A percentile compares a stretch with the other conserved stretches of the same genome.
Conservation (phyloP, 1,140 invertebrate genomes). For the Latrodectus geometricus region DNA sequence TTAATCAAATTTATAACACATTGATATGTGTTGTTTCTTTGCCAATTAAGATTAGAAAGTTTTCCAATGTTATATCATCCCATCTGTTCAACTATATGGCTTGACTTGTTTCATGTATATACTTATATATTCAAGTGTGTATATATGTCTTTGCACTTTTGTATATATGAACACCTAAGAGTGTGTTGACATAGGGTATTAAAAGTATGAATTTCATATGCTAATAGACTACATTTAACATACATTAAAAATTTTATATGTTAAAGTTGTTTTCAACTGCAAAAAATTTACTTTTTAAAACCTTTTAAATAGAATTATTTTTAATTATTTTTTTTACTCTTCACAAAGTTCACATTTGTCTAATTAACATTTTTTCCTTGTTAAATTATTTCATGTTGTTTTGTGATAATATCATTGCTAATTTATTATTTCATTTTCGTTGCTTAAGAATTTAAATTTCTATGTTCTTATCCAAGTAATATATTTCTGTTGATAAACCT, state of each 20-base stretch:
- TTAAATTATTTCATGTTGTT: no score
- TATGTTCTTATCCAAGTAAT: no score
- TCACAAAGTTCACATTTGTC: background rate
- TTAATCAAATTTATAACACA: slow-evolving; percentile 3
- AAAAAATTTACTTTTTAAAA: background rate
- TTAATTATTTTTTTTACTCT: background rate
- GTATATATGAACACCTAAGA: background rate
- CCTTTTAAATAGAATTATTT: background rate
- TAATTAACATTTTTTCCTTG: no score
- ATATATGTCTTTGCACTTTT: background rate
- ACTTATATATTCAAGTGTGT: background rate
- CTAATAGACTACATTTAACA: background rate
- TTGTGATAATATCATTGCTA: no score
- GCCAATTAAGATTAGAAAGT: slow-evolving; percentile 27
- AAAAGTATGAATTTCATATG: background rate
- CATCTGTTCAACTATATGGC: background rate
- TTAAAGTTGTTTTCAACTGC: background rate
- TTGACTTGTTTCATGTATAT: background rate
- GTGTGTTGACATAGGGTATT: background rate
- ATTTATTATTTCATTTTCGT: no score
- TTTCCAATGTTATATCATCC: slow-evolving; percentile 48
- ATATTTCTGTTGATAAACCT: no score
- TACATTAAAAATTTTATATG: background rate
- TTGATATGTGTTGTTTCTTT: slow-evolving; percentile 15
- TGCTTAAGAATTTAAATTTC: no score